Percentiles rank a stretch among this genome's conserved stretches.
phyloP scores from a whole-genome alignment of 2,888 invertebrate species.

The Odontocolon sp. region DNA sequence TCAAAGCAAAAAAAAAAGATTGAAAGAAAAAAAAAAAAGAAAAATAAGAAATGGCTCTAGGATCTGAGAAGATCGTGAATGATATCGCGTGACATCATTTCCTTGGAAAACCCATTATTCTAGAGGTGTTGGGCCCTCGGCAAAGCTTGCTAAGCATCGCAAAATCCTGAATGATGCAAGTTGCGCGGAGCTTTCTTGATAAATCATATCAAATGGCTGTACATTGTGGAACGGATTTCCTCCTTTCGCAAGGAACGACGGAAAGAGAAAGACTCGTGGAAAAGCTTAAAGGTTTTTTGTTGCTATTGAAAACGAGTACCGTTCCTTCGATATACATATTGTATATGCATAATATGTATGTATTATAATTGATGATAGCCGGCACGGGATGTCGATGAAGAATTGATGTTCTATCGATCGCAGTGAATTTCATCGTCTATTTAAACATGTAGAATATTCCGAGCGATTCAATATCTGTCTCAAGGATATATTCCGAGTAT shows the following conservation, averaged over 20 bases:
- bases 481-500: conserved; percentile 14
- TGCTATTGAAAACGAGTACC: conserved; percentile 15
- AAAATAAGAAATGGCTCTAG: not conserved
- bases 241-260: no score
- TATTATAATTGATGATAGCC: conserved; percentile 43
- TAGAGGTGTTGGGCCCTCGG: not conserved
- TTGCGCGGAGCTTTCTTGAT: conserved; percentile 47
- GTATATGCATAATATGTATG: conserved; percentile 34
- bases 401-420: conserved; percentile 52
- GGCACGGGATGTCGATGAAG: conserved; percentile 50
- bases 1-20: not conserved
- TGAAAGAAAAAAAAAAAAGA: not conserved
- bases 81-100: conserved; percentile 22
- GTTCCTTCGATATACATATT: conserved; percentile 44
- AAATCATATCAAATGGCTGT: conserved; percentile 63
- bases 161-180: not conserved
- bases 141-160: conserved; percentile 9
- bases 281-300: conserved; percentile 11
- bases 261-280: not conserved
- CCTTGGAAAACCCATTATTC: conserved; percentile 11
- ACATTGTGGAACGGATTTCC: conserved; percentile 34
- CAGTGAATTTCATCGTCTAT: conserved; percentile 55
- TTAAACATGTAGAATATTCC: conserved; percentile 32
- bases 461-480: conserved; percentile 5
- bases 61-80: not conserved